Evolutionary conservation across 2,113 vertebrate genomes (phyloP), one percentile per base, ranked within the genome.

Genomic region (Orthonyx spaldingii): DNA sequence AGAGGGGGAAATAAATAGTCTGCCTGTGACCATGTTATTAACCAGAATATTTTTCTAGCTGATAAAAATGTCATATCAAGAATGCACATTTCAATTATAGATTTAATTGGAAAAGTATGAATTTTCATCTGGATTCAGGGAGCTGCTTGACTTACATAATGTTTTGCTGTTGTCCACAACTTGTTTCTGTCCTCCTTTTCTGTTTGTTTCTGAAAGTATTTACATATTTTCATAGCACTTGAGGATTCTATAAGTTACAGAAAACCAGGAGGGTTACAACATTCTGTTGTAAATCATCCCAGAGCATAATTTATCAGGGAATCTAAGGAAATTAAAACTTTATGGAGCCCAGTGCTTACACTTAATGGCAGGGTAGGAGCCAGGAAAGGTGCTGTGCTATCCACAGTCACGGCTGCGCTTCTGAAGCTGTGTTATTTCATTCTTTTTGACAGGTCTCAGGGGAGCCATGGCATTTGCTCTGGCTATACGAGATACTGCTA

Each of bases 381-480:
- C 46, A 69, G 72, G 32, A 39, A 76, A 70, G 28, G 5, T 59
- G 23, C 81, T 63, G 28, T 56, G 6, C 17, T 79, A 2, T 13
- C 13, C 56, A n/a, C 10, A 11, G 55, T 22, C 7, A 7, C 0
- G 1, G 56, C 42, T 91, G n/a, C 33, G 21, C 16, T 68, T 84
- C 35, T 84, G 42, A 95, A 60, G 53, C 70, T 79, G 64, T 71
- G 16, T 63, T 35, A 1, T 93, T 68, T 86, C 33, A 3, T 93
- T 95, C 46, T 83, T 75, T 65, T 7, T 6, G 53, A 5, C 66
- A 99, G 99, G 99, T 81, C 98, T 99, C 76, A 98, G 99, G 20
- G 99, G 99, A 84, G 99, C 99, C 4, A 99, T 99, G 99, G 99
- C 99, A 0, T 99, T 99, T 59, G 99, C 99, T 3, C 95, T 99